Evolutionary conservation across 2,113 vertebrate genomes (phyloP), one percentile per base, ranked within the genome.

Genomic region (Galemys pyrenaicus): DNA sequence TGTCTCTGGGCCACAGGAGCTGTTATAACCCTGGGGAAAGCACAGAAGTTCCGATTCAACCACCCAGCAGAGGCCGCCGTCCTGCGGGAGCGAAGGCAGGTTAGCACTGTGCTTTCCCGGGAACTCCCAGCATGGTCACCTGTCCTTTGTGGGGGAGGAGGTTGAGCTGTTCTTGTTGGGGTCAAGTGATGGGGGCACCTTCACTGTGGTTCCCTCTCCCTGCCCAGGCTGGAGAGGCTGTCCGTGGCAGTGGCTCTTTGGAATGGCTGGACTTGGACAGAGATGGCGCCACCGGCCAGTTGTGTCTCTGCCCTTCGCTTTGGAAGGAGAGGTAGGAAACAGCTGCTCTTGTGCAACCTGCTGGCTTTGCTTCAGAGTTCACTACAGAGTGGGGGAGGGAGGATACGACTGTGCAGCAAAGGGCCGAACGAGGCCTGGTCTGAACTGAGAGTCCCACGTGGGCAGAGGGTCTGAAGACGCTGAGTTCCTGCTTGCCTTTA

Each of bases 1-100:
- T 46, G 8, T 87, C n/a, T 86, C 87, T 96, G 17, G 44, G 82
- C 74, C 10, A 39, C 93, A 99, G 99, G 99, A 77, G 98, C 98
- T 5, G 97, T 99, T 78, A 98, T 99, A 98, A 98, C 98, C 20
- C 97, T 99, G 97, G 99, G 99, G 95, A 99, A 99, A 92, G 98
- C 97, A 79, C 98, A 99, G 87, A 99, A 98, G 87, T 99, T 99
- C 96, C 99, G 99, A 94, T 99, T 99, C 98, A 99, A 99, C 97
- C 99, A 99, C 94, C 99, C 99, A 0, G 99, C 98, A 65, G 99
- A 99, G 97, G 99, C 99, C 41, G 99, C 99, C 24, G 11, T 99
- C 94, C 98, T 99, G 90, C 98, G 99, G 87, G 99, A 98, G 93
- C 98, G 98, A 94, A 99, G 99, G 98, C 98, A 98, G 97, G 99